phyloP scores from a whole-genome alignment of 2,888 invertebrate genomes.

The Germaria angustata region DNA sequence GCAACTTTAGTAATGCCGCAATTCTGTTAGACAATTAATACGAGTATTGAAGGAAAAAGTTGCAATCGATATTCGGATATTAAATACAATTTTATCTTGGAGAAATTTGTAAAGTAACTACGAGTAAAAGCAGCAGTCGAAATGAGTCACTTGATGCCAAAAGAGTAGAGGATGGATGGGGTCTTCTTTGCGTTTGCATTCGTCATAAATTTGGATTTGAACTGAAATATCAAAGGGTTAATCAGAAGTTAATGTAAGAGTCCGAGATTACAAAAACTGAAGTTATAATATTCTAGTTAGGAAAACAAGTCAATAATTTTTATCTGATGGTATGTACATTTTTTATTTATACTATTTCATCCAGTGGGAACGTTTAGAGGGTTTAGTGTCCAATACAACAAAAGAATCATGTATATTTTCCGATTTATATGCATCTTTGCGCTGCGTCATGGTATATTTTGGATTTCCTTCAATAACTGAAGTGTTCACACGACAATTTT shows the following conservation, averaged over 20 bases:
- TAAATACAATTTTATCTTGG: slow-evolving; percentile 54
- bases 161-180: no score
- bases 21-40: no score
- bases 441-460: slow-evolving; percentile 73
- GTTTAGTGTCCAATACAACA: slow-evolving; percentile 77
- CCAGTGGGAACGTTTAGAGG: slow-evolving; percentile 77
- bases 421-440: slow-evolving; percentile 69
- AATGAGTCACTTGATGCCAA: slow-evolving; percentile 45
- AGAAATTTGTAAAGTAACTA: slow-evolving; percentile 60
- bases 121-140: no score
- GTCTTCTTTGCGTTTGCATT: no score
- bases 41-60: no score
- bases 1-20: no score
- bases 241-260: no score
- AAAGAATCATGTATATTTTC: slow-evolving; percentile 74
- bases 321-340: background rate
- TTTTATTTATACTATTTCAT: slow-evolving; percentile 72
- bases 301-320: background rate
- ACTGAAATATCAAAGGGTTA: background rate
- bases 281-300: no score
- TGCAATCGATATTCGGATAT: no score
- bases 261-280: no score
- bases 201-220: slow-evolving; percentile 10
- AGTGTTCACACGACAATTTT: slow-evolving; percentile 74
- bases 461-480: slow-evolving; percentile 77